Evolutionary conservation across 2,888 invertebrate genomes (phyloP), one percentile per base, ranked within the genome.

Genomic region (Exephanes ischioxanthus): DNA sequence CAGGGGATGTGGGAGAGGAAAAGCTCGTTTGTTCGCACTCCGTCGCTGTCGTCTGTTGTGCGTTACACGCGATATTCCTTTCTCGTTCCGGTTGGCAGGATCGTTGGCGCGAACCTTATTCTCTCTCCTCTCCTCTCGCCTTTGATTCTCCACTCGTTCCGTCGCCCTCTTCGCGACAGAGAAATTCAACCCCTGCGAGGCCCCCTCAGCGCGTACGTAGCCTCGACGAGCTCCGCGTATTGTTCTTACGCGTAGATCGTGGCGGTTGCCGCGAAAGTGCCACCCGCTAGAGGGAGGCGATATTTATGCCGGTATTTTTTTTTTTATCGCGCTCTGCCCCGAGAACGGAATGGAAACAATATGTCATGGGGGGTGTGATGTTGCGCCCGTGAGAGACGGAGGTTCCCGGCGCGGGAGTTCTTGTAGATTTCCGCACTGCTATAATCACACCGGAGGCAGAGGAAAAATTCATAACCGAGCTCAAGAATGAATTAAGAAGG

Each of bases 301-400:
- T 94, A 94, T 94, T 93, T 94, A 94, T 94, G 92, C 92, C 90
- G 83, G 91, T 91, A 92, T 16, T 93, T 86, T 86, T 93, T 88
- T 91, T 86, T 93, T 93, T 93, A 93, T 93, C 92, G 91, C 91
- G 88, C 92, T 90, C 88, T 91, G 90, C 90, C 91, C 89, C 87
- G 89, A 88, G 90, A 91, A 89, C 89, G 89, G 92, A 93, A 93
- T 93, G 93, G 92, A 92, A 94, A 94, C 93, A 94, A 94, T 93
- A 93, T 93, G 93, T 94, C 93, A 93, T 92, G 85, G 82, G 81
- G 87, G 87, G 80, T 86, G 90, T 58, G 80, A 58, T 72, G 81
- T 75, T 85, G 73, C 82, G 66, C 67, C 66, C 79, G 71, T 70
- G 33, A 30, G 79, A 30, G 33, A 51, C 30, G 70, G 73, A 73